Evolutionary conservation across 2,113 vertebrate species (phyloP), one percentile per base, ranked within the genome.

Genomic region (Alectura lathami): DNA sequence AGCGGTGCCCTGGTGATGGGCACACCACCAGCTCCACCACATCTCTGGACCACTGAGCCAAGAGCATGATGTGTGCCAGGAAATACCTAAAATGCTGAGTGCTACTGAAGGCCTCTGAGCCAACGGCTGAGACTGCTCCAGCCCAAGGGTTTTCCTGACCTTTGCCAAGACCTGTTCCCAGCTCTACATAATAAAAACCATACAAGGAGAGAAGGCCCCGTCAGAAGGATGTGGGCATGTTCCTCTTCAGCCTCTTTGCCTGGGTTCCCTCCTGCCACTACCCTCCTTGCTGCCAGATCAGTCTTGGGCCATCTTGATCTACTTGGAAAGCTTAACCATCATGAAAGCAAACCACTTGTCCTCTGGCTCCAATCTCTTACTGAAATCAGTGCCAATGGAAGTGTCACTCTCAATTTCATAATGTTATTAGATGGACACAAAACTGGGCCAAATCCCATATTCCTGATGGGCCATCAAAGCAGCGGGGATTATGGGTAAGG

Each of bases 351-450:
- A 97, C 82, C 9, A 32, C 96, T 97, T 91, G 97, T 98, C 97
- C 97, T 97, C 97, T 97, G 98, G 97, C 96, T 98, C 96, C 89
- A 95, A 86, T 91, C 87, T 97, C 96, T 97, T 92, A 96, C 89
- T 96, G 97, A 97, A 97, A 98, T 97, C 82, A 97, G 95, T 97
- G 97, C 97, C 98, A 98, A 96, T 96, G 95, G 96, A 97, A 97
- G 96, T 96, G 98, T 98, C 97, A 95, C 97, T 95, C 97, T 98
- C 98, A 98, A 98, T 98, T 98, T 97, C 97, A 97, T 98, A 98
- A 98, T 92, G 96, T 97, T 98, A 98, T 94, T 98, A 97, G 97
- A 98, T 93, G 96, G 91, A 96, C 22, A 59, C 36, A 96, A 94
- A 97, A 89, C 93, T 89, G 97, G 96, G 97, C 97, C 95, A 94